Base-by-base conservation (phyloP, 2,113 vertebrate genomes). In the Scomber scombrus region DNA sequence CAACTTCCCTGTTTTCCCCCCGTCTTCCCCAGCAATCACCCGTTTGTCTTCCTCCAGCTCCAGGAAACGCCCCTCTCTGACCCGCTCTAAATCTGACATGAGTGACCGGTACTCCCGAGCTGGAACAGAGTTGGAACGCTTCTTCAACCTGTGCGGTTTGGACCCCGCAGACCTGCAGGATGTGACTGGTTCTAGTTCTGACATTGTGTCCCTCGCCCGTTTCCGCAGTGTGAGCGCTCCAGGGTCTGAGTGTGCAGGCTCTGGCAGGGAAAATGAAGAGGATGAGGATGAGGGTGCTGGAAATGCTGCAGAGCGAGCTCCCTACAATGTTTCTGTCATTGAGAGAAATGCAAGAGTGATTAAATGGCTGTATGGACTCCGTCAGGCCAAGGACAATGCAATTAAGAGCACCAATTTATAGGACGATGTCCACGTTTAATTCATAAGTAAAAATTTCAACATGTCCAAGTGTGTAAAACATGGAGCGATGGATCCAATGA, bases 111-210 rank as follows among this genome's bases (percentile, higher is more conserved):
- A 74, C 70, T 95, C 94, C 31, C 77, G 94, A 0, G 93, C 92
- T 3, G 93, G 92, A 9, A 94, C 92, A 0, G 94, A 95, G 80
- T 91, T 98, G 18, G 97, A 99, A 75, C 97, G 98, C 57, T 99
- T 99, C 94, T 99, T 99, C 93, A 98, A 98, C 93, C 96, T 98
- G 89, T 99, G 98, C 0, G 98, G 98, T 14, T 82, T 99, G 45
- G 97, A 97, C 88, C 96, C 97, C 0, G 89, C 96, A 2, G 97
- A 99, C 71, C 86, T 98, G 18, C 92, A 90, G 71, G 96, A 95
- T 2, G 31, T 97, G 84, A 82, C 95, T 0, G 94, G 94, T 0
- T 95, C 97, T 5, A 94, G 91, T 72, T 99, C 98, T 0, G 98
- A 99, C 93, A 97, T 99, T 0, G 95, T 97, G 52, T 99, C 98